phyloP scores from a whole-genome alignment of 2,113 vertebrate species.

The Oryctolagus cuniculus region DNA sequence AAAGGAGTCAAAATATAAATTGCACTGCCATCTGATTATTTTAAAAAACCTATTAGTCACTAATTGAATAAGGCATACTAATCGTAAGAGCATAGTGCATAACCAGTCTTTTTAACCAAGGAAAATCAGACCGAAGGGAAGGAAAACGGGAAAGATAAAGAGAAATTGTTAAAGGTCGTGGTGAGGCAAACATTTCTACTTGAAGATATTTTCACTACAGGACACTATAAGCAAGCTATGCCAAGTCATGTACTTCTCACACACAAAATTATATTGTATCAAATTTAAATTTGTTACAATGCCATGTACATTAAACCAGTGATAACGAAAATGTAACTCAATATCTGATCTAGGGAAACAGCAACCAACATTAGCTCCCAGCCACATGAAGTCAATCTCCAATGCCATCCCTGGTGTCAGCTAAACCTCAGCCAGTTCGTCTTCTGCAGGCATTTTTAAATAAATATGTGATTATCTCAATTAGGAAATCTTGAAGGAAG shows the following conservation, averaged over 20 bases:
- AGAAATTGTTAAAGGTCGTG: constrained; percentile 74
- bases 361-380: constrained; percentile 81
- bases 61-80: constrained; percentile 60
- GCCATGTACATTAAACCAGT: constrained; percentile 88
- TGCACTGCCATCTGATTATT: constrained; percentile 53
- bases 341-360: constrained; percentile 86
- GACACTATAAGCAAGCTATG: constrained; percentile 78
- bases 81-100: not conserved
- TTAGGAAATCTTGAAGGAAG: constrained; percentile 84
- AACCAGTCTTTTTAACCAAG: constrained; percentile 56
- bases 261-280: constrained; percentile 88
- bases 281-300: constrained; percentile 90
- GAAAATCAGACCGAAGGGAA: constrained; percentile 47
- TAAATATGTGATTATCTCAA: constrained; percentile 82
- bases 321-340: constrained; percentile 90
- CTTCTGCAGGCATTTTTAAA: constrained; percentile 72
- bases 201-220: constrained; percentile 84
- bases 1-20: constrained; percentile 60
- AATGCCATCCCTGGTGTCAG: constrained; percentile 82
- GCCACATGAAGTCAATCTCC: constrained; percentile 78
- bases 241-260: constrained; percentile 86
- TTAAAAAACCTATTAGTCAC: not conserved
- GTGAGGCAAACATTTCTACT: constrained; percentile 76
- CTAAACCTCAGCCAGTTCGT: constrained; percentile 75
- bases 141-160: constrained; percentile 56